phyloP scores from a whole-genome alignment of 1,140 invertebrate genomes.

The Drosophila paulistorum region DNA sequence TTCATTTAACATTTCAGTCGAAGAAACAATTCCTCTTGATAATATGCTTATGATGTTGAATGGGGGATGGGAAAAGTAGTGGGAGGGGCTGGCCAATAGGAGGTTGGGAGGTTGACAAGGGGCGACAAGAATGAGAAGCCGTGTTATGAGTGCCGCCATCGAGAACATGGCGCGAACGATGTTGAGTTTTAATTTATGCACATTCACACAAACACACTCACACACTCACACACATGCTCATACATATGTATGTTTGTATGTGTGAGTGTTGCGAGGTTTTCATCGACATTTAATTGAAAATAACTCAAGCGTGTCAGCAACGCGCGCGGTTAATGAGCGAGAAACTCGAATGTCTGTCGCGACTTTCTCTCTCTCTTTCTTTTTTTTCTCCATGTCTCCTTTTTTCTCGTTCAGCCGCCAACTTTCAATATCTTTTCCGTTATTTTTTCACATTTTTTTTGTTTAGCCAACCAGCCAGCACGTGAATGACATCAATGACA shows the following conservation, averaged over 20 bases:
- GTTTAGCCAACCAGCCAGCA: slow-evolving; percentile 14
- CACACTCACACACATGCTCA: neutral
- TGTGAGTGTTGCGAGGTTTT: slow-evolving; percentile 65
- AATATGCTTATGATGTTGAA: slow-evolving; percentile 23
- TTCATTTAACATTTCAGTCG: slow-evolving; percentile 44
- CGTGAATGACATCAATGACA: slow-evolving; percentile 33
- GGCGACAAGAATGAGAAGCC: slow-evolving; percentile 17
- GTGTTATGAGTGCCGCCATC: slow-evolving; percentile 65
- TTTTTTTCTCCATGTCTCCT: slow-evolving; percentile 26
- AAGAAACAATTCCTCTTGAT: slow-evolving; percentile 63
- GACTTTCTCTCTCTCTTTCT: slow-evolving; percentile 42
- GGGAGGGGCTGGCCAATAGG: neutral
- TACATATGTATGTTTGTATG: slow-evolving; percentile 7
- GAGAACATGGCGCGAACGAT: slow-evolving; percentile 48
- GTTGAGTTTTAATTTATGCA: slow-evolving; percentile 77
- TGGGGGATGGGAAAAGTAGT: too few species aligned
- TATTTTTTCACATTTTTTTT: slow-evolving; percentile 16
- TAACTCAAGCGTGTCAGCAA: slow-evolving; percentile 80
- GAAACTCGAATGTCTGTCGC: slow-evolving; percentile 78
- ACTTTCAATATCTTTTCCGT: slow-evolving; percentile 12
- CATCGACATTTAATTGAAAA: slow-evolving; percentile 81
- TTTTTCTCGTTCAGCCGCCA: neutral
- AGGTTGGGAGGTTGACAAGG: neutral
- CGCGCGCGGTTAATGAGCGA: slow-evolving; percentile 79
- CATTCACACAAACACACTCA: slow-evolving; percentile 42